phyloP scores from a whole-genome alignment of 2,888 invertebrate genomes.

The Coleophora deauratella region DNA sequence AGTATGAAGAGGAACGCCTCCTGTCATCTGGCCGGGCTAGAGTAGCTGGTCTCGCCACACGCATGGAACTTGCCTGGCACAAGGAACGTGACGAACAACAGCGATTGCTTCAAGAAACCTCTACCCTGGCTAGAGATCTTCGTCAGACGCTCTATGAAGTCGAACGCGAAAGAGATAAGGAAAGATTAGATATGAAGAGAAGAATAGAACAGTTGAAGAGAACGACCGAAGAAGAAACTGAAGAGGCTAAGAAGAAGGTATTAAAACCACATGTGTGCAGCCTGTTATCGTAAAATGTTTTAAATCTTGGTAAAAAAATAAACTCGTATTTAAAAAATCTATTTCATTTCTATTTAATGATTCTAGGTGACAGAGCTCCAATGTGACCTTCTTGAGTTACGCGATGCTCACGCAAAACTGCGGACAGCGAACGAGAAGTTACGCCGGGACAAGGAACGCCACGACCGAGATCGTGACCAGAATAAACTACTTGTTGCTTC shows the following conservation, averaged over 20 bases:
- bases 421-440: conserved; percentile 93
- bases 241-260: conserved; percentile 90
- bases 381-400: conserved; percentile 88
- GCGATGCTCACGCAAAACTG: conserved; percentile 93
- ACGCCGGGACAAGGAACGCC: conserved; percentile 88
- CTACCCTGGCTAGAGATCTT: conserved; percentile 89
- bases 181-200: conserved; percentile 88
- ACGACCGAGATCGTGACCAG: conserved; percentile 85
- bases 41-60: conserved; percentile 88
- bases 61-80: conserved; percentile 94
- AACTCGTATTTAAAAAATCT: too few species aligned
- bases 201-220: conserved; percentile 89
- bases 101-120: conserved; percentile 90
- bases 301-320: background rate
- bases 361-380: conserved; percentile 80
- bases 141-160: conserved; percentile 92
- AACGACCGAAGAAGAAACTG: conserved; percentile 90
- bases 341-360: too few species aligned
- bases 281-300: background rate
- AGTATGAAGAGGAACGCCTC: conserved; percentile 91
- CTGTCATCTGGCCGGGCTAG: conserved; percentile 88
- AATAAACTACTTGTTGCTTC: conserved; percentile 62
- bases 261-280: background rate
- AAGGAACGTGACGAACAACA: conserved; percentile 95
- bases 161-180: conserved; percentile 92